A percentile compares a stretch with the other conserved stretches of the same genome.
Evolutionary conservation across 2,113 vertebrate species (phyloP).

Genomic region (Myodes glareolus): DNA sequence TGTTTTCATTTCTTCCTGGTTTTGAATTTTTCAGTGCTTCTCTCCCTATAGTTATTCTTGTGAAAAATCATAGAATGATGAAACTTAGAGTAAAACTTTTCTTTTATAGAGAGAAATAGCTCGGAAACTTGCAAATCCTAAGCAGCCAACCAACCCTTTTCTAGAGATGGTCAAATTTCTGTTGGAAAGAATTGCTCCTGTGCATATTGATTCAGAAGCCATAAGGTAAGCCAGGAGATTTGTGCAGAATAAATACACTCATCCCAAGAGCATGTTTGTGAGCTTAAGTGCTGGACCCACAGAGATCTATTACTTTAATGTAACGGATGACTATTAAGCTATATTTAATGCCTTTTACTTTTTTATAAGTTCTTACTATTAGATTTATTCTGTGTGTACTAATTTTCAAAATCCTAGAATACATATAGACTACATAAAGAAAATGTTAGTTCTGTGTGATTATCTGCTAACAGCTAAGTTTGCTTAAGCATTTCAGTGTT

Average conservation of each 20-base stretch:
- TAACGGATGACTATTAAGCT: background rate
- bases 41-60: constrained; percentile 39
- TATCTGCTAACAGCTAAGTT: background rate
- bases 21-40: constrained; percentile 48
- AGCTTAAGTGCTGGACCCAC: background rate
- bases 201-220: constrained; percentile 99
- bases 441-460: background rate
- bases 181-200: constrained; percentile 98
- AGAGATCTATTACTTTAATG: background rate
- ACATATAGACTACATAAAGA: background rate
- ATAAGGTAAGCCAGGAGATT: constrained; percentile 92
- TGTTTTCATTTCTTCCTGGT: background rate
- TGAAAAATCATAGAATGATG: constrained; percentile 21
- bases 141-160: constrained; percentile 99
- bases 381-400: background rate
- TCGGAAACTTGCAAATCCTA: constrained; percentile 97
- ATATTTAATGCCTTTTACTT: background rate
- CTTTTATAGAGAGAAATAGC: constrained; percentile 95
- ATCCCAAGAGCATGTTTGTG: background rate
- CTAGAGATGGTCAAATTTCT: constrained; percentile 99
- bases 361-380: background rate
- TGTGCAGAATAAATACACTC: background rate
- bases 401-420: constrained; percentile 3
- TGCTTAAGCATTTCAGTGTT: background rate
- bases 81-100: constrained; percentile 60